Conservation (phyloP, 2,113 vertebrate species). For the Phylloscopus trochilus region DNA sequence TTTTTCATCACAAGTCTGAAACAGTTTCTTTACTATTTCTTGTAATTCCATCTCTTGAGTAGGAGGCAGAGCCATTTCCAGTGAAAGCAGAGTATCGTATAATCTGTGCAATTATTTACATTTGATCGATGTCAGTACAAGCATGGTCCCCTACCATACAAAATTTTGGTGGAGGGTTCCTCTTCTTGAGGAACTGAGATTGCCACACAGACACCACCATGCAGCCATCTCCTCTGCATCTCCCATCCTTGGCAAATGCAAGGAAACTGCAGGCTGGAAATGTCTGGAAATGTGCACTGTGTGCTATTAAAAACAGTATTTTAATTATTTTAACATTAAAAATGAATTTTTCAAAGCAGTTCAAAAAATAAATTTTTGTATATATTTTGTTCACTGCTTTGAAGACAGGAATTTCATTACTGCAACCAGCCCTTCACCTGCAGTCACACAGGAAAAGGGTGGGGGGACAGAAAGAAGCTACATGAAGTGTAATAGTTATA, state of each 20-base stretch:
- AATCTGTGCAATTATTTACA: neutral
- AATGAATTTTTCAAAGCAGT: constrained; percentile 11
- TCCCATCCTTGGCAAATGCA: neutral
- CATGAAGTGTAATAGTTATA: neutral
- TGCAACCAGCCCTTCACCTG: neutral
- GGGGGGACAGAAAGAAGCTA: neutral
- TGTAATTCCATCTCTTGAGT: neutral
- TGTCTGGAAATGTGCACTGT: neutral
- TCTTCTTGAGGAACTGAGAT: neutral
- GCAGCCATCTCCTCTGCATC: neutral
- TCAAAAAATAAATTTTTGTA: neutral
- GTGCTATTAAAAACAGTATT: neutral
- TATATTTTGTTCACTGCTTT: neutral
- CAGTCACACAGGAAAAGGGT: neutral
- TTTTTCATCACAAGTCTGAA: constrained; percentile 13
- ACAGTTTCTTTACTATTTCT: neutral
- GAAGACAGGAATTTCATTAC: constrained; percentile 9
- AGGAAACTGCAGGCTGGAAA: neutral
- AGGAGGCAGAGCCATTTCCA: neutral
- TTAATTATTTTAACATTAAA: constrained; percentile 25
- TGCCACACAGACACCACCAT: accelerated
- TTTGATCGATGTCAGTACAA: neutral
- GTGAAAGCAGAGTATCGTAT: neutral
- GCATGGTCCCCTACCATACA: neutral
- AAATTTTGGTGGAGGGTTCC: neutral